Percentiles rank a stretch among this genome's conserved stretches.
These are phyloP conservation scores for Drosophila bocqueti DNA, from an alignment of 1,140 invertebrate genomes.

Conservation along the genomic window DNA sequence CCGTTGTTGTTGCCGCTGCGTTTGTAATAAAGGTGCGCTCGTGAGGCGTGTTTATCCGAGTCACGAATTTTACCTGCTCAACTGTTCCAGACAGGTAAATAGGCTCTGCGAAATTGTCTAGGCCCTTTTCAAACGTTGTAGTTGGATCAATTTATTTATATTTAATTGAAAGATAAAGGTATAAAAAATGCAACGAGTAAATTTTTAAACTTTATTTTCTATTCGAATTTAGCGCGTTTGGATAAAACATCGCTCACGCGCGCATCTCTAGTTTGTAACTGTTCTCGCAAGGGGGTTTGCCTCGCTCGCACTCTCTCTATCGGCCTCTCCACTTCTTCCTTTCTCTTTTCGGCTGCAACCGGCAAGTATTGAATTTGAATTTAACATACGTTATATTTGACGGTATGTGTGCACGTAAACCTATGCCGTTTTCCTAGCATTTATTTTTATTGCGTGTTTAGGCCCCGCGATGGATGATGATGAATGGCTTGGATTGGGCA, in stretches of 20 bases:
- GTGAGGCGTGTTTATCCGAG: constrained; percentile 7
- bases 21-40: constrained; percentile 15
- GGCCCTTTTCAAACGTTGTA: too few relatives aligned
- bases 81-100: too few relatives aligned
- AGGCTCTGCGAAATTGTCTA: too few relatives aligned
- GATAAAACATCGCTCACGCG: neutral
- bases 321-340: constrained; percentile 22
- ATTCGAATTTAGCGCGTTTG: too few relatives aligned
- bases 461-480: constrained; percentile 29
- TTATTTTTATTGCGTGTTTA: constrained; percentile 52
- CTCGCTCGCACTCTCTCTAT: constrained; percentile 48
- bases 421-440: constrained; percentile 42
- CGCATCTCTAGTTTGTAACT: constrained; percentile 30
- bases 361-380: constrained; percentile 60
- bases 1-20: constrained; percentile 38
- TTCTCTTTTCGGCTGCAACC: constrained; percentile 48
- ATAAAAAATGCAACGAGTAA: too few relatives aligned
- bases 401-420: constrained; percentile 15
- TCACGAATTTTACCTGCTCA: neutral
- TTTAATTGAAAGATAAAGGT: neutral
- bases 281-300: constrained; percentile 37
- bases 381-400: constrained; percentile 49
- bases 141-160: too few relatives aligned
- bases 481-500: constrained; percentile 48
- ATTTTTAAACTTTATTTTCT: neutral